These are phyloP conservation scores for Brassicogethes aeneus DNA, from an alignment of 2,888 invertebrate genomes.

Conservation along the genomic window DNA sequence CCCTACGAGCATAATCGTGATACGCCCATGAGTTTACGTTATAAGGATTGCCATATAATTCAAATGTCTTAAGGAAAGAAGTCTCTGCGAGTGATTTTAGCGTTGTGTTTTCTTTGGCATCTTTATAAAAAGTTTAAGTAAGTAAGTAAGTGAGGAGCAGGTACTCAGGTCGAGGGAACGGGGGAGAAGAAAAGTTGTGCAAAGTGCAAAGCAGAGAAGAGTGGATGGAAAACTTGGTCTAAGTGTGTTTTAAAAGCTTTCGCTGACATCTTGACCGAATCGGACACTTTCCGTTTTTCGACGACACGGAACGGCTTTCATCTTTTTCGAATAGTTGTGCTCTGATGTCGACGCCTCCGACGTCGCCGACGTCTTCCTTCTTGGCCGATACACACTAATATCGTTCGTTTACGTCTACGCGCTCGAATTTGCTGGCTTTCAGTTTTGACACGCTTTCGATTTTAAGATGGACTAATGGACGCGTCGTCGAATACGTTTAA, in stretches of 20 bases:
- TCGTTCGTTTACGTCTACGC: slow-evolving; percentile 11
- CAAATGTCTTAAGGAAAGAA: too few relatives aligned
- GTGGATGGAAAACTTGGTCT: slow-evolving; percentile 18
- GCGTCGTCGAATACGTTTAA: background rate
- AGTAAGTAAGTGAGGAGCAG: too few relatives aligned
- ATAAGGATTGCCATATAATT: too few relatives aligned
- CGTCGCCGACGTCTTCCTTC: too few relatives aligned
- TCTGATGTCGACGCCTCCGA: background rate
- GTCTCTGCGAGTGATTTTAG: too few relatives aligned
- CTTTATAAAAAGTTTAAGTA: too few relatives aligned
- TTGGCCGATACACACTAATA: slow-evolving; percentile 10
- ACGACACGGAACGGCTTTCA: slow-evolving; percentile 44
- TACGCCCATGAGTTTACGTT: too few relatives aligned
- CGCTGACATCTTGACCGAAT: slow-evolving; percentile 45
- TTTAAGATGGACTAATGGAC: slow-evolving; percentile 11
- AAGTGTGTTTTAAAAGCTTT: slow-evolving; percentile 45
- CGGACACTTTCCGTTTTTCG: slow-evolving; percentile 41
- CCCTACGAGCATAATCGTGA: too few relatives aligned
- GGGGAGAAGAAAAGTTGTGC: background rate
- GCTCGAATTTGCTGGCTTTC: slow-evolving; percentile 20
- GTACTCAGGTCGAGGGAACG: background rate
- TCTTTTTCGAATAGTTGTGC: slow-evolving; percentile 25
- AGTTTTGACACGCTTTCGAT: slow-evolving; percentile 24
- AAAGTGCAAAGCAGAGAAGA: slow-evolving; percentile 8
- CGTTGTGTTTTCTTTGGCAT: too few relatives aligned